Conservation (phyloP, 2,797 vertebrate genomes). For the Corythornis leucogaster region DNA sequence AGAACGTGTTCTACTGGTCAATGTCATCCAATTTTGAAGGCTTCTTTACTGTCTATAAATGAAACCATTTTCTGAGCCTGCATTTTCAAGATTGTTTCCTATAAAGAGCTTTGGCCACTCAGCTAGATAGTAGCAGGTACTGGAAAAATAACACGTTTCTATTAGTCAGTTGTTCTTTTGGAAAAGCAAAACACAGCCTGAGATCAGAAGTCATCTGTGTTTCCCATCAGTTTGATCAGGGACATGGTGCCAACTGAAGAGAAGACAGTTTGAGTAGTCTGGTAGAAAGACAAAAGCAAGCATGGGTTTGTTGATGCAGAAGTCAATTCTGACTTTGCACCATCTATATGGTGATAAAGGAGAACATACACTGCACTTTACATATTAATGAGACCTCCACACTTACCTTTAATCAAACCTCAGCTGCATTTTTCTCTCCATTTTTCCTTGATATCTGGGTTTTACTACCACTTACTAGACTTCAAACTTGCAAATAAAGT, state of each 20-base stretch:
- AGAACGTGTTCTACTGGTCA: background rate
- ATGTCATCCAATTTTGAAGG: background rate
- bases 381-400: background rate
- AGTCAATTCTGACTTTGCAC: background rate
- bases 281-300: background rate
- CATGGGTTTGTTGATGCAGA: background rate
- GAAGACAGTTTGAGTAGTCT: background rate
- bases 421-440: background rate
- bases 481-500: background rate
- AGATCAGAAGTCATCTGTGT: background rate
- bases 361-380: background rate
- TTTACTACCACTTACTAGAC: background rate
- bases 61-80: background rate
- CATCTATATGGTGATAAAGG: background rate
- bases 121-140: background rate
- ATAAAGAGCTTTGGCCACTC: background rate
- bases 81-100: background rate
- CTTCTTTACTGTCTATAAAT: background rate
- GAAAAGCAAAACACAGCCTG: rapidly evolving
- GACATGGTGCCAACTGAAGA: background rate
- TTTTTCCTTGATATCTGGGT: background rate
- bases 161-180: background rate
- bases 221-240: background rate
- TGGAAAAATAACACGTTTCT: background rate
- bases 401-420: conserved; percentile 1